Evolutionary conservation across 2,888 invertebrate species (phyloP), one percentile per base, ranked within the genome.

Genomic region (Aleiodes leptofemur): DNA sequence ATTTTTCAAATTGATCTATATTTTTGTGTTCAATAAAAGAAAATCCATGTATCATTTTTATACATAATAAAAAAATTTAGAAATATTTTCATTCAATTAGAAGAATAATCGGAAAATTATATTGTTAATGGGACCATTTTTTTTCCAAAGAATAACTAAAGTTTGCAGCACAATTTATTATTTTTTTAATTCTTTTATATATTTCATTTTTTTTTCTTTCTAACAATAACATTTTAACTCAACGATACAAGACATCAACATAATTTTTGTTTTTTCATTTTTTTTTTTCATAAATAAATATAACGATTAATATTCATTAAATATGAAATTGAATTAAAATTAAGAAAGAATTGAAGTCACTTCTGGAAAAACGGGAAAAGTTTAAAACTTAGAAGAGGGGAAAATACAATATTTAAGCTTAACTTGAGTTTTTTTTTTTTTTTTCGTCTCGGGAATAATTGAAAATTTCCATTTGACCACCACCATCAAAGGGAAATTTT

Each of bases 341-440:
- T 80, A 85, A 79, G 83, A 82, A 83, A 80, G 79, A 81, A 78
- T 77, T 82, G 79, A 86, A 82, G 89, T 88, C 88, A 89, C 89
- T 89, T 89, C 89, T 89, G 89, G 87, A 86, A 61, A 85, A 80
- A 86, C 87, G 87, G 88, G 86, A 88, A 86, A 83, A 78, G 79
- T 76, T 82, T 82, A 82, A 79, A 83, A 81, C 75, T 79, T 81
- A 81, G 73, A 80, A 82, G 78, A 69, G 70, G 70, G 66, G 72
- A 72, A 34, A 79, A 81, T 77, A 77, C 31, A 83, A 83, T 81
- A 81, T 84, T 82, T 82, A 82, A 69, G 80, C 78, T 79, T 82
- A 83, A 84, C 76, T 86, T 84, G 81, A 78, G 80, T 75, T 73
- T 77, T 76, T 23, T 80, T 76, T 59, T 59, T 74, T 78, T 77